These are phyloP conservation scores for Ivindomyrus marchei DNA, from an alignment of 2,113 vertebrate genomes.

Conservation along the genomic window DNA sequence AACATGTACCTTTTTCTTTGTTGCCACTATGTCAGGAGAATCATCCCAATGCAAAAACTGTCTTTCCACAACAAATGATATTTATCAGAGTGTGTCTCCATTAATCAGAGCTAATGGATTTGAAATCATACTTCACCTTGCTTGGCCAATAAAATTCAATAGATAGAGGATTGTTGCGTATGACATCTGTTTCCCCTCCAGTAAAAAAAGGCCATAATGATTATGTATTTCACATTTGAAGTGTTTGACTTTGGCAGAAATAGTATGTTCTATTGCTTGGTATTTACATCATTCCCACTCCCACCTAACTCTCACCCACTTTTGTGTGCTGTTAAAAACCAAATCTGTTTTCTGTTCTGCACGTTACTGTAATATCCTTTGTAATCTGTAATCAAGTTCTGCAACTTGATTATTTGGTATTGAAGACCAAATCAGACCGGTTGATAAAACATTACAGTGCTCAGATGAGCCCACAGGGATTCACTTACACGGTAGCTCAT, in stretches of 20 bases:
- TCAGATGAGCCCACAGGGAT: background rate
- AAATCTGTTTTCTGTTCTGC: background rate
- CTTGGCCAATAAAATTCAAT: background rate
- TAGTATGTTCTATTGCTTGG: background rate
- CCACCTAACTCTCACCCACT: background rate
- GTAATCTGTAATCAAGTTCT: background rate
- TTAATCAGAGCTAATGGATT: background rate
- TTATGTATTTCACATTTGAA: background rate
- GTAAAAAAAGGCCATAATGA: background rate
- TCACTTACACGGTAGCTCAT: background rate
- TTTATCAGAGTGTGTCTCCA: background rate
- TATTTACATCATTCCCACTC: slow-evolving; percentile 6
- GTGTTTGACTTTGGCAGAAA: background rate
- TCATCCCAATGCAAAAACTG: background rate
- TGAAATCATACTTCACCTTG: background rate
- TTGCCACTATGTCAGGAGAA: background rate
- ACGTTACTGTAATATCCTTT: background rate
- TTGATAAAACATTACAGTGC: background rate
- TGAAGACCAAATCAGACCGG: background rate
- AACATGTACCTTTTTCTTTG: background rate
- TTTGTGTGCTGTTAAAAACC: background rate
- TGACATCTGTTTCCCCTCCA: background rate
- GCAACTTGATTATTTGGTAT: background rate
- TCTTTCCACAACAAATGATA: background rate
- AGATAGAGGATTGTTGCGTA: background rate